Evolutionary conservation across 1,140 invertebrate genomes (phyloP).

Genomic region (Chrysomallon squamiferum): DNA sequence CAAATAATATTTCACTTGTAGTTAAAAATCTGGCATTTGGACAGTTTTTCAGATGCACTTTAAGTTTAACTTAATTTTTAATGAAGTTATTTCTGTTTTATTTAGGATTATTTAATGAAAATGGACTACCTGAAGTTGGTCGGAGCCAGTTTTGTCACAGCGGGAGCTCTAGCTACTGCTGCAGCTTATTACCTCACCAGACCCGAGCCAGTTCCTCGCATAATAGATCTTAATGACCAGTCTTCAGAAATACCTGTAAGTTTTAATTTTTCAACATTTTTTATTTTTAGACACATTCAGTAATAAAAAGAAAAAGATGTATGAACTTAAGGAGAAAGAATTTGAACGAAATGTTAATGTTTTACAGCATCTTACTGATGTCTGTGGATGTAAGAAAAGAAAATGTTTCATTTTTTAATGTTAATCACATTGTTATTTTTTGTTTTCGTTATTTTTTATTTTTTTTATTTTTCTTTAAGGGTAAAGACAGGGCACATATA

Average conservation of each 20-base stretch:
- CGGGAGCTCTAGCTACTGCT: constrained; percentile 37
- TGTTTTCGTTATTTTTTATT: not conserved
- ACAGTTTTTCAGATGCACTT: too few relatives aligned
- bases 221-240: constrained; percentile 27
- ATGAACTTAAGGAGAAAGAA: not conserved
- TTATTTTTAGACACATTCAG: not conserved
- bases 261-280: not conserved
- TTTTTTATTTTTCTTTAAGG: too few relatives aligned
- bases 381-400: not conserved
- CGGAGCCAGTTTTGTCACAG: constrained; percentile 35
- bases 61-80: too few relatives aligned
- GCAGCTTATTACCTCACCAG: constrained; percentile 26
- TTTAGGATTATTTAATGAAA: too few relatives aligned
- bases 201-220: constrained; percentile 19
- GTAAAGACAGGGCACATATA: constrained; percentile 85
- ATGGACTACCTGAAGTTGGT: constrained; percentile 36
- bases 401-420: constrained; percentile 11
- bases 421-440: not conserved
- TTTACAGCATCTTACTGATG: not conserved
- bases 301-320: not conserved
- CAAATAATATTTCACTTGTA: too few relatives aligned
- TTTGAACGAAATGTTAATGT: not conserved
- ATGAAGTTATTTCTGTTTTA: too few relatives aligned
- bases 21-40: too few relatives aligned
- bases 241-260: constrained; percentile 16